phyloP scores from a whole-genome alignment of 2,797 vertebrate species.

The Platalea minor region DNA sequence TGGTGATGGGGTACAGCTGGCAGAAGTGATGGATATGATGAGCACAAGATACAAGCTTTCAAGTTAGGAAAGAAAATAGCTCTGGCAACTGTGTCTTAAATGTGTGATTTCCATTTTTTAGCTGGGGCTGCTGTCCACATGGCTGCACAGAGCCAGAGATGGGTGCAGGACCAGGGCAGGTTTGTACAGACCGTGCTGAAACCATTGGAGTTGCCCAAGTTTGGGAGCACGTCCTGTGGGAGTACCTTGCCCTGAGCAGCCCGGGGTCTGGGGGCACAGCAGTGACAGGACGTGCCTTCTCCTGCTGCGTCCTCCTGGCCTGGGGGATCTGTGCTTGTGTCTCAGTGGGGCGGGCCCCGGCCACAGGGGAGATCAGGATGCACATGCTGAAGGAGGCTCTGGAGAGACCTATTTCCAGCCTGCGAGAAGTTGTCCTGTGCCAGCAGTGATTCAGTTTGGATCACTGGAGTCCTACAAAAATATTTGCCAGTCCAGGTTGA shows the following conservation, averaged over 20 bases:
- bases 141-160: neutral
- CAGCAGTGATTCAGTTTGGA: neutral
- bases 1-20: neutral
- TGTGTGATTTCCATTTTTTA: neutral
- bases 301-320: neutral
- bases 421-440: neutral
- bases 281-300: neutral
- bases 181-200: neutral
- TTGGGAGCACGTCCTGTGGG: neutral
- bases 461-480: accelerated
- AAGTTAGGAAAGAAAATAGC: neutral
- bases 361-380: neutral
- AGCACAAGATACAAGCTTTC: neutral
- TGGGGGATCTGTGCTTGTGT: neutral
- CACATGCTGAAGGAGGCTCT: neutral
- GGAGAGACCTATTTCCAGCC: neutral
- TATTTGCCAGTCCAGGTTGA: neutral
- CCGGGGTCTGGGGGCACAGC: neutral
- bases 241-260: neutral
- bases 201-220: neutral
- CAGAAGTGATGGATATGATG: neutral
- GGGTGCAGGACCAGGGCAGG: neutral
- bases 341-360: too few relatives aligned
- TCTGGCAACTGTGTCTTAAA: neutral
- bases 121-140: neutral